Percentiles rank a stretch among this genome's conserved stretches.
Conservation (phyloP, 2,113 vertebrate species). For the Rattus norvegicus region DNA sequence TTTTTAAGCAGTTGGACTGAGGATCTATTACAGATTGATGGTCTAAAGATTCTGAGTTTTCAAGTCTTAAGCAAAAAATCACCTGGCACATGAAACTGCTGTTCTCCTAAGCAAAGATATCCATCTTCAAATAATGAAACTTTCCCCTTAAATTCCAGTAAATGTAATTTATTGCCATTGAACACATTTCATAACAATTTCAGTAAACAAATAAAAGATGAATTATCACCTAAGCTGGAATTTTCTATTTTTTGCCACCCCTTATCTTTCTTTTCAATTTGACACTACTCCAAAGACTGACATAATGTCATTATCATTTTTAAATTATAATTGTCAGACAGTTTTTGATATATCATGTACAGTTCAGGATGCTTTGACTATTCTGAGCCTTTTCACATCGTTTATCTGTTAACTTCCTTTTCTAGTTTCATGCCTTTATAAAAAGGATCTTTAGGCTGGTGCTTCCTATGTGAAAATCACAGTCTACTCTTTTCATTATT, state of each 20-base stretch:
- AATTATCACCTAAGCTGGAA: background rate
- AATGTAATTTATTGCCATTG: background rate
- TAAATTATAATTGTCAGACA: background rate
- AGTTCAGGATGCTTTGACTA: background rate
- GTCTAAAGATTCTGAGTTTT: background rate
- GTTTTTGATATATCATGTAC: background rate
- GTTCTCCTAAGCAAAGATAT: background rate
- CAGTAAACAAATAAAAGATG: slow-evolving; percentile 1
- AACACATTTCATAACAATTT: background rate
- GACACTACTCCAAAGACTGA: background rate
- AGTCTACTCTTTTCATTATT: background rate
- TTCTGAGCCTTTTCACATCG: background rate
- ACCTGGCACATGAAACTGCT: background rate
- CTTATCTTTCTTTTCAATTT: background rate
- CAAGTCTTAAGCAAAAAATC: background rate
- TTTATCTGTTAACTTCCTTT: background rate
- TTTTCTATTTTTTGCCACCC: background rate
- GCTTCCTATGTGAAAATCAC: background rate
- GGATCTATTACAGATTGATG: background rate
- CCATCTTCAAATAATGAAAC: background rate
- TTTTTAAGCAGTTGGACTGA: background rate
- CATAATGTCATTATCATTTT: background rate
- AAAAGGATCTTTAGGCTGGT: background rate
- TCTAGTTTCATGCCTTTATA: background rate
- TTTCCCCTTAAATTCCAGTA: background rate